Evolutionary conservation across 2,797 vertebrate species (phyloP).

Genomic region (Malacoraja senta): DNA sequence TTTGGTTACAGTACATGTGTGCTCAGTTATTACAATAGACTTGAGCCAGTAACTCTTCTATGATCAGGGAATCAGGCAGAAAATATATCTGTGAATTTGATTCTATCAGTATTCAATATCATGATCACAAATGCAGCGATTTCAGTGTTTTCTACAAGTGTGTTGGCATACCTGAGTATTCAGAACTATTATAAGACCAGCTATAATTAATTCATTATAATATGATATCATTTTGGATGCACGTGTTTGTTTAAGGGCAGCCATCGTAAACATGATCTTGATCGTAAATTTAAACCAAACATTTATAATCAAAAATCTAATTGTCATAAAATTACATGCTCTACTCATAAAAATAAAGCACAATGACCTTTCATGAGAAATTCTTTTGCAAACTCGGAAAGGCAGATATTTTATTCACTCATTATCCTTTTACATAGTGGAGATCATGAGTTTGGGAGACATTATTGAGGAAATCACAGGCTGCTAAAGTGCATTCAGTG

Average conservation of each 20-base stretch:
- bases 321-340: neutral
- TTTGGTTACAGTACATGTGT: neutral
- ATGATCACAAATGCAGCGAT: neutral
- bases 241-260: neutral
- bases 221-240: neutral
- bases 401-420: no score
- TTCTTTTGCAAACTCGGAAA: neutral
- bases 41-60: neutral
- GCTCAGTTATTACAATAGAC: neutral
- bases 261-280: no score
- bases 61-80: neutral
- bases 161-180: neutral
- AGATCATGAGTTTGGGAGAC: no score
- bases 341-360: no score
- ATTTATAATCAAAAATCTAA: neutral
- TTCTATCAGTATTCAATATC: neutral
- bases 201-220: neutral
- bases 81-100: neutral
- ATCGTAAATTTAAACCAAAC: neutral
- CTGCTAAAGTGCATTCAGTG: no score
- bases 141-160: neutral
- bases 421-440: no score
- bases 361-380: neutral
- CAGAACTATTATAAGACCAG: neutral
- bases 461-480: no score